These are phyloP conservation scores for Rhyzopertha dominica DNA, from an alignment of 1,140 invertebrate genomes.

Conservation along the genomic window DNA sequence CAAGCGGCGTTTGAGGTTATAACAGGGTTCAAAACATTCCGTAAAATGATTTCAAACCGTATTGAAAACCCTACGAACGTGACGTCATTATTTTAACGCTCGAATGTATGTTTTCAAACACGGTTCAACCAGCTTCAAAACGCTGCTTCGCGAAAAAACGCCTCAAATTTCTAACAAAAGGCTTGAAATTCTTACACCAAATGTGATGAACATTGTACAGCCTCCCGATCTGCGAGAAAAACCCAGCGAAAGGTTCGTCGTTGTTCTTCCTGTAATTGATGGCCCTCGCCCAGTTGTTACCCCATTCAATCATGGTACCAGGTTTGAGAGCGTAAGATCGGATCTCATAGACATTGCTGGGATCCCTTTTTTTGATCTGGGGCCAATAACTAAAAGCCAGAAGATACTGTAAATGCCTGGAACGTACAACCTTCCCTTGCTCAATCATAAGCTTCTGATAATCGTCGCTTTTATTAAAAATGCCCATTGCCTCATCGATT, in stretches of 20 bases:
- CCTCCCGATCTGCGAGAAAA: conserved; percentile 94
- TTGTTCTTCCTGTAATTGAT: conserved; percentile 86
- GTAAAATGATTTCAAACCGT: too few species aligned
- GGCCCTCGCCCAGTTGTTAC: conserved; percentile 96
- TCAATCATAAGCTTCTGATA: conserved; percentile 74
- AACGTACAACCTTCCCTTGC: conserved; percentile 77
- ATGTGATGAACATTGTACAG: conserved; percentile 97
- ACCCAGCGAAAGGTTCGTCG: conserved; percentile 90
- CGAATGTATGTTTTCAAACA: too few species aligned
- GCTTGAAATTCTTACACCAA: conserved; percentile 94
- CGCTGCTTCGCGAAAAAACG: too few species aligned
- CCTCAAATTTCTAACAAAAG: too few species aligned
- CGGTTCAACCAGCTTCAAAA: too few species aligned
- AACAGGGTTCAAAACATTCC: too few species aligned
- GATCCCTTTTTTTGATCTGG: conserved; percentile 63
- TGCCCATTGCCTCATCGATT: conserved; percentile 72
- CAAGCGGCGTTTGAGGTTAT: too few species aligned
- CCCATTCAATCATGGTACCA: conserved; percentile 98
- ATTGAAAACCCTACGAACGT: too few species aligned
- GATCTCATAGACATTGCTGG: conserved; percentile 90
- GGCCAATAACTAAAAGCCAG: conserved; percentile 90
- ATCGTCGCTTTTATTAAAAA: conserved; percentile 68
- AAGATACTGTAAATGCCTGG: conserved; percentile 87
- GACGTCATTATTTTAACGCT: too few species aligned
- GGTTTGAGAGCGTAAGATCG: conserved; percentile 86